Evolutionary conservation across 2,888 invertebrate species (phyloP), one percentile per base, ranked within the genome.

Genomic region (Conops quadrifasciatus): DNA sequence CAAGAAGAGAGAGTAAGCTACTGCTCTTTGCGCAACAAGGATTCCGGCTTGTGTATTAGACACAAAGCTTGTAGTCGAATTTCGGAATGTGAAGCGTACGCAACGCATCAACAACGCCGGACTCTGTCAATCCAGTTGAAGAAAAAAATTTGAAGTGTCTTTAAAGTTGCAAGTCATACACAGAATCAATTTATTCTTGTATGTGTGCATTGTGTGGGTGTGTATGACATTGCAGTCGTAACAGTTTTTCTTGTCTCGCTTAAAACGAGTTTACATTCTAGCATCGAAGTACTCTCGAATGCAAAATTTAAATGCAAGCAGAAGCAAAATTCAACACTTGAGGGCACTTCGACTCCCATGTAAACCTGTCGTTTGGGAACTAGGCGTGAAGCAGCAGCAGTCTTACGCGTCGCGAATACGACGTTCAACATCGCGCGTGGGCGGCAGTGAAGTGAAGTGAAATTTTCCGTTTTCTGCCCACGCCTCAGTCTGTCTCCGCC

Each of bases 41-140:
- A 26, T 56, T 56, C 28, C 3, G 36, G 36, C 36, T 36, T 45
- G 16, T 36, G 36, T 7, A 7, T 36, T 4, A 4, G 36, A n/a
- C n/a, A 13, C 28, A n/a, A 53, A 71, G 71, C 71, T 73, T 71
- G 67, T 71, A 73, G 73, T 73, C 65, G 71, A 65, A 70, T 60
- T 73, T 71, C 59, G 26, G 68, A 71, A 73, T 68, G 73, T 71
- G 73, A 65, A 58, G 53, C 62, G 73, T 49, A 60, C 73, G 66
- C 58, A 70, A 70, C 72, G 59, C 56, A 64, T 60, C 26, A 51
- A 24, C 3, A 16, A 21, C 66, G 21, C 47, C 19, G 45, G 45
- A 24, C 47, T 16, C 16, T 30, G 21, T 7, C 36, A 36, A 9
- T 36, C 9, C 4, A 36, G 9, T 36, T 36, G 5, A 36, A 9